Evolutionary conservation across 2,797 vertebrate species (phyloP), one percentile per base, ranked within the genome.

Genomic region (Manis pentadactyla): DNA sequence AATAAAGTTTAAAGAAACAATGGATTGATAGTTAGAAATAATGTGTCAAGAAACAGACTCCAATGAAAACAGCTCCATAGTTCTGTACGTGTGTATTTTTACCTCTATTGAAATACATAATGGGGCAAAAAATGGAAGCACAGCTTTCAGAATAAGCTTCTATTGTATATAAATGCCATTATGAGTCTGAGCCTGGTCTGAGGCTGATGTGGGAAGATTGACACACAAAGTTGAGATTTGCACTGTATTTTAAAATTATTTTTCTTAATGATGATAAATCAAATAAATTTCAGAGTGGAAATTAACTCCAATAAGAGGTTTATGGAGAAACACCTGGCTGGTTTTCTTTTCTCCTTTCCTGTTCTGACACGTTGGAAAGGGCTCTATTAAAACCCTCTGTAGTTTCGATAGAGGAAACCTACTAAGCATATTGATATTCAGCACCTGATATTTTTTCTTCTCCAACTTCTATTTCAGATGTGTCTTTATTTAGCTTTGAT

Each of bases 201-300:
- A 96, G 8, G 12, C n/a, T 27, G 51, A 27, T 15, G n/a, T 55
- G n/a, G 49, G 55, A 81, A 66, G 31, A 21, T 14, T 46, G 75
- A 55, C 31, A 39, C 55, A 31, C 23, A 55, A 59, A 79, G 7
- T 12, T 61, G 85, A 88, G 61, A 55, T 85, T 71, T 82, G 49
- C 5, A 77, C 90, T 64, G 39, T 49, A 71, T 87, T 82, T 79
- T 92, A 4, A 84, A 82, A 90, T 78, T 19, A 88, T 59, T 92
- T 86, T 91, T 39, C 49, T 78, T 86, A 82, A 64, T 55, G 57
- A 91, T 25, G 93, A 37, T 55, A 59, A 81, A 42, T 19, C n/a
- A 81, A 46, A 90, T 77, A 61, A 17, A n/a, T 75, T 63, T 82
- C 21, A 64, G 10, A 73, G 19, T 64, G 61, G 77, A 93, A 96